Evolutionary conservation across 2,888 invertebrate genomes (phyloP), one percentile per base, ranked within the genome.

Genomic region (Agapetus fuscipes): DNA sequence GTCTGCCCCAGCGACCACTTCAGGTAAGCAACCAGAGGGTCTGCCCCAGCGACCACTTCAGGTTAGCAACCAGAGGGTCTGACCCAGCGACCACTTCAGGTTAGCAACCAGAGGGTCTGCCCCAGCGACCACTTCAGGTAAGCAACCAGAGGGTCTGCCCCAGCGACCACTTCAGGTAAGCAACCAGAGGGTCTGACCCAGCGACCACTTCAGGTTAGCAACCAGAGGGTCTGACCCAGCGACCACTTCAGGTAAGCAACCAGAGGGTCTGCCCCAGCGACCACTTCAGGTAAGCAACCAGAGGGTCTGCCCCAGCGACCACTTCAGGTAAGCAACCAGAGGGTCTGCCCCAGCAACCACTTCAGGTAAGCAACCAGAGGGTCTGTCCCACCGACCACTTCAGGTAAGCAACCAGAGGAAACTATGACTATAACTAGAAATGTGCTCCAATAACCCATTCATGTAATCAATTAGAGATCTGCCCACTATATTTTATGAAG

Each of bases 291-390:
- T 9, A 20, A 20, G 20, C 9, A 4, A 20, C 20, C 5, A n/a
- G n/a, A n/a, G n/a, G n/a, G 14, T 29, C n/a, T 16, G n/a, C 13
- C 14, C 20, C 9, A 4, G 5, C 4, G 20, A 20, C 9, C 4
- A 20, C 20, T 20, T 20, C 20, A 20, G 20, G 20, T 9, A 20
- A 20, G 20, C 9, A 4, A 20, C 20, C 5, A n/a, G n/a, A n/a
- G n/a, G n/a, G 14, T 29, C n/a, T 16, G n/a, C 13, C 14, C 20
- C 9, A 4, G 5, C 4, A 9, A 20, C 9, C 4, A 20, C 20
- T 20, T 20, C 20, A 20, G 20, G 20, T 9, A 20, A 20, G 78
- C 49, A 58, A 62, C 3, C 56, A 61, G 2, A 61, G 73, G 7
- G 14, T 29, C n/a, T 16, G n/a, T 31, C 14, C 20, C 9, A 4